A percentile compares a stretch with the other conserved stretches of the same genome.
Conservation (phyloP, 2,888 invertebrate species). For the Leptinotarsa juncta region DNA sequence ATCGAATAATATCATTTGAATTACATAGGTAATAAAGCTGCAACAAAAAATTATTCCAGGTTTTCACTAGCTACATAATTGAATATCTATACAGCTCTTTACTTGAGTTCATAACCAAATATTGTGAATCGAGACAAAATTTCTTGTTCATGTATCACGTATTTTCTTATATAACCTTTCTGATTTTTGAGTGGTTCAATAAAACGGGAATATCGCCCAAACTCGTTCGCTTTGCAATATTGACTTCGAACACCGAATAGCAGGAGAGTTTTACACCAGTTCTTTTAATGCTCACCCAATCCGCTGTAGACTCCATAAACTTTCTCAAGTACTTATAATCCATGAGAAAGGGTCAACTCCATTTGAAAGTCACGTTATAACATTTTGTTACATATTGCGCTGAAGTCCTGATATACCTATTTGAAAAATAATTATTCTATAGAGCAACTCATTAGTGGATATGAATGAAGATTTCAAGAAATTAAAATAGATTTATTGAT, state of each 20-base stretch:
- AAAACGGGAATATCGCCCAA: background rate
- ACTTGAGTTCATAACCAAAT: background rate
- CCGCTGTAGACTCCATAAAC: conserved; percentile 5
- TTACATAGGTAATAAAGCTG: too few relatives aligned
- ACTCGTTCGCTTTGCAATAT: background rate
- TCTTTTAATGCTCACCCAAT: background rate
- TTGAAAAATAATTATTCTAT: too few relatives aligned
- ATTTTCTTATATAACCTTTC: background rate
- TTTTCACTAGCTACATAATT: too few relatives aligned
- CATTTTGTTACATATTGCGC: background rate
- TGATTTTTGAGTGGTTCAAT: background rate
- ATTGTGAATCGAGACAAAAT: background rate
- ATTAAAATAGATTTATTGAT: too few relatives aligned
- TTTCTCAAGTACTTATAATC: background rate
- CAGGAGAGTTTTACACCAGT: background rate
- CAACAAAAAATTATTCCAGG: too few relatives aligned
- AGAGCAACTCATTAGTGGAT: too few relatives aligned
- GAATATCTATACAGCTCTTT: too few relatives aligned
- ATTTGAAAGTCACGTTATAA: background rate
- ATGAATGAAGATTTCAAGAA: too few relatives aligned
- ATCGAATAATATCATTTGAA: too few relatives aligned
- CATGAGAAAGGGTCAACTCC: background rate
- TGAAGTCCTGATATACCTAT: too few relatives aligned
- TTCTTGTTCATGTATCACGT: background rate
- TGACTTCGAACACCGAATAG: background rate